A percentile compares a stretch with the other conserved stretches of the same genome.
Conservation (phyloP, 2,797 vertebrate species). For the Peromyscus eremicus region DNA sequence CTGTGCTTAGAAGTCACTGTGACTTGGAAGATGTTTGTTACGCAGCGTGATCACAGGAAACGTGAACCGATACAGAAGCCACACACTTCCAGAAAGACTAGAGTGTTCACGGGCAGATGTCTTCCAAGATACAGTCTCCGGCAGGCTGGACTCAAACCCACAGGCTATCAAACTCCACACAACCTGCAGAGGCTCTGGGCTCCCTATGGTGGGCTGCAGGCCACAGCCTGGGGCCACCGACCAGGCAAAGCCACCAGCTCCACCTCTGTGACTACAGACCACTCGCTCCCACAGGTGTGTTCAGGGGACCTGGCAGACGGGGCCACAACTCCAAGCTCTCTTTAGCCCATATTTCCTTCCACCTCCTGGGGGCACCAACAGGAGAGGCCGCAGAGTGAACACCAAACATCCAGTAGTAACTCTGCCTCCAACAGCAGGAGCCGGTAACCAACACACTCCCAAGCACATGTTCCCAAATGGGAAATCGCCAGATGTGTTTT, state of each 20-base stretch:
- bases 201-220: neutral
- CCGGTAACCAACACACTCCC: neutral
- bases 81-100: neutral
- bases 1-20: neutral
- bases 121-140: neutral
- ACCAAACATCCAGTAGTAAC: neutral
- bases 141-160: neutral
- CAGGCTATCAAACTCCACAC: neutral
- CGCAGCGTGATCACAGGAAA: neutral
- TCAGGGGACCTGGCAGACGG: neutral
- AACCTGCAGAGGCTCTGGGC: neutral
- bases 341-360: neutral
- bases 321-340: neutral
- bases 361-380: fast-evolving
- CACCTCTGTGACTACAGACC: neutral
- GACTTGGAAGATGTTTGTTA: neutral
- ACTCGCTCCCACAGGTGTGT: neutral
- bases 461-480: neutral
- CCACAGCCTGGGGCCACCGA: neutral
- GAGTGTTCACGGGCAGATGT: fast-evolving
- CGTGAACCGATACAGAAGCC: neutral
- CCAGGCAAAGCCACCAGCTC: neutral
- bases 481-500: neutral
- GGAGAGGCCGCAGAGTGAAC: neutral
- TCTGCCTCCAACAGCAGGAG: neutral